A percentile compares a stretch with the other conserved stretches of the same genome.
Conservation (phyloP, 1,140 invertebrate genomes). For the Plectrocnemia conspersa region DNA sequence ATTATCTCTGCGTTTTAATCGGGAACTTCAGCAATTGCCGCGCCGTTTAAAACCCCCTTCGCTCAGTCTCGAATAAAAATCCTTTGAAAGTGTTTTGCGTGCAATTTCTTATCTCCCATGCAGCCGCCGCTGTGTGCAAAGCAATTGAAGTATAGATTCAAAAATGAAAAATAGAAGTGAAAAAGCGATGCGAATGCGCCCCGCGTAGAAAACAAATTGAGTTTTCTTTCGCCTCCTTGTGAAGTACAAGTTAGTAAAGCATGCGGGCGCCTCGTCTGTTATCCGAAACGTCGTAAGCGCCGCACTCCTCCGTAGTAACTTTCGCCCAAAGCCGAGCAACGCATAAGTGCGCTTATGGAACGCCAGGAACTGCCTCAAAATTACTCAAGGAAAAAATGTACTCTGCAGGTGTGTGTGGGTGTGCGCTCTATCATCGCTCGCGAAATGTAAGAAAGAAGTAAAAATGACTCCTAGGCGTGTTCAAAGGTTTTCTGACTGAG, state of each 20-base stretch:
- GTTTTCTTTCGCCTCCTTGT: conserved; percentile 29
- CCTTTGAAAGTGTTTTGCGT: no score
- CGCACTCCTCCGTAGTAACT: not conserved
- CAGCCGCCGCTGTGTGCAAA: not conserved
- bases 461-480: conserved; percentile 24
- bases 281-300: conserved; percentile 4
- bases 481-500: conserved; percentile 23
- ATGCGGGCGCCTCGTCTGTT: conserved; percentile 8
- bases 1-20: no score
- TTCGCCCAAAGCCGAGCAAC: not conserved
- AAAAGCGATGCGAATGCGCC: conserved; percentile 17
- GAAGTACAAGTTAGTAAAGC: conserved; percentile 22
- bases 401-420: conserved; percentile 10
- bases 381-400: not conserved
- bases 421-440: conserved; percentile 15
- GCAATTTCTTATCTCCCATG: no score
- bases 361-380: no score
- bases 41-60: no score
- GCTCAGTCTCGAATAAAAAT: no score
- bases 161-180: conserved; percentile 11
- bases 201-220: conserved; percentile 34
- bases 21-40: no score
- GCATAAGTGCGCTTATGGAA: not conserved
- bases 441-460: conserved; percentile 27
- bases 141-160: not conserved